A percentile compares a stretch with the other conserved stretches of the same genome.
Conservation (phyloP, 2,888 invertebrate genomes). For the Drosophila birchii region DNA sequence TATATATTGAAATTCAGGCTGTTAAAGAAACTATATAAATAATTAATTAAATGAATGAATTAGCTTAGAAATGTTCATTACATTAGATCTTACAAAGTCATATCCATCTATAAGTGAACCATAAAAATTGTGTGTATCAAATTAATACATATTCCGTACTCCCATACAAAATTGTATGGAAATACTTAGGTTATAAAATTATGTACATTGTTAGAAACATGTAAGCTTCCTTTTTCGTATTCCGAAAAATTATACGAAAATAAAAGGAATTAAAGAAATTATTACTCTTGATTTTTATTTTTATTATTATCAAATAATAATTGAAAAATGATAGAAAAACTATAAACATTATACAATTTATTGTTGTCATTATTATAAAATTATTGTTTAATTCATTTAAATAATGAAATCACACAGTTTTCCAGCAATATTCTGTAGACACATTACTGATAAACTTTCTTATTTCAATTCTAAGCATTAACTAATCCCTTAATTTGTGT, state of each 20-base stretch:
- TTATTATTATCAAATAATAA: background rate
- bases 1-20: too few relatives aligned
- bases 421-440: background rate
- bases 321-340: background rate
- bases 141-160: background rate
- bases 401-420: background rate
- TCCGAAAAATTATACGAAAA: background rate
- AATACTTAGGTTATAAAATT: background rate
- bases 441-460: background rate
- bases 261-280: background rate
- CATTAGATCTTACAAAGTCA: background rate
- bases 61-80: background rate
- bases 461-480: background rate
- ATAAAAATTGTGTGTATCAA: too few relatives aligned
- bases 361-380: background rate
- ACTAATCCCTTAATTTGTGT: background rate
- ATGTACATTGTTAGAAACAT: too few relatives aligned
- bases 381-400: too few relatives aligned
- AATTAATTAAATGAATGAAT: too few relatives aligned
- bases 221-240: too few relatives aligned
- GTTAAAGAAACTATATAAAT: too few relatives aligned
- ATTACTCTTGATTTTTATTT: background rate
- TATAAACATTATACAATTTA: background rate
- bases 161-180: background rate
- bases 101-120: background rate